A percentile compares a stretch with the other conserved stretches of the same genome.
Conservation (phyloP, 2,113 vertebrate species). For the Mystacornis crossleyi region DNA sequence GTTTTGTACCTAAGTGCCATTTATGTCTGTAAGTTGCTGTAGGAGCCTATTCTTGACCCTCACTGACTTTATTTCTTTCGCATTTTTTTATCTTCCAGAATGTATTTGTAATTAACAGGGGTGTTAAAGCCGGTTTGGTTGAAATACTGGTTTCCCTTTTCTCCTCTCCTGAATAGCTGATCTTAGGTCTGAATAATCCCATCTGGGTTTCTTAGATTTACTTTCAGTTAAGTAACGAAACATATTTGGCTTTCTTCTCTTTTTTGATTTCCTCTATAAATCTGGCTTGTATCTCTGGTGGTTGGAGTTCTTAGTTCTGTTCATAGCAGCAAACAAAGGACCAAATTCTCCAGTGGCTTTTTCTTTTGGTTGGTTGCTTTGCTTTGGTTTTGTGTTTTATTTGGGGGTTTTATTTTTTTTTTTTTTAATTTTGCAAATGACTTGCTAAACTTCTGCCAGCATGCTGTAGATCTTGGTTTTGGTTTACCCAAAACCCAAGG, state of each 20-base stretch:
- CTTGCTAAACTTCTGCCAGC: background rate
- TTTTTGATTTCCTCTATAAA: background rate
- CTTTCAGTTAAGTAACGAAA: background rate
- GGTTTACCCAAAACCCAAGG: too few species aligned
- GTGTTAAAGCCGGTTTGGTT: background rate
- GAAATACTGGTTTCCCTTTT: background rate
- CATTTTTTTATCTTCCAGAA: background rate
- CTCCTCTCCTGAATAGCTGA: background rate
- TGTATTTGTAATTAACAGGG: background rate
- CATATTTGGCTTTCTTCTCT: background rate
- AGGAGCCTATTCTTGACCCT: constrained; percentile 30
- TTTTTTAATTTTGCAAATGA: background rate
- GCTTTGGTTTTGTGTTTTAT: background rate
- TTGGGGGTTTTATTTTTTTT: background rate
- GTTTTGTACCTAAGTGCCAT: constrained; percentile 5
- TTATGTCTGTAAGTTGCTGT: background rate
- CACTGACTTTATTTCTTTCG: background rate
- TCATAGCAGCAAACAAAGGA: background rate
- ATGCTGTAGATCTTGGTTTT: background rate
- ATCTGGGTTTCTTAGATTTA: background rate
- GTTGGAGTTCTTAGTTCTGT: background rate
- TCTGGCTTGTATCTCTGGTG: background rate
- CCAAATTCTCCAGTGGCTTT: background rate
- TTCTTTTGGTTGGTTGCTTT: background rate
- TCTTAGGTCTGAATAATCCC: background rate